A percentile compares a stretch with the other conserved stretches of the same genome.
These are phyloP conservation scores for Cryptophagus acutangulus DNA, from an alignment of 2,888 invertebrate genomes.

Conservation along the genomic window DNA sequence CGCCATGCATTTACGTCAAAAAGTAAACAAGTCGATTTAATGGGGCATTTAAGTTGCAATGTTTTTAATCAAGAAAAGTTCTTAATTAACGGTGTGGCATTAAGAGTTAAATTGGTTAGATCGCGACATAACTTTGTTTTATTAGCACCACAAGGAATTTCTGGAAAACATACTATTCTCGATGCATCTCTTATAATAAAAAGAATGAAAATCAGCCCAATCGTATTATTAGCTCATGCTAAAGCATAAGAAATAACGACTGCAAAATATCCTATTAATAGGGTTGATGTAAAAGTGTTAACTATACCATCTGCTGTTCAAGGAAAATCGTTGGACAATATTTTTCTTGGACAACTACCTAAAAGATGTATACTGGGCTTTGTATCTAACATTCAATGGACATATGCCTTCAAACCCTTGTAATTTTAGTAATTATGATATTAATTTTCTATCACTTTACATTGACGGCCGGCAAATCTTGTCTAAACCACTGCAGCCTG, in stretches of 20 bases:
- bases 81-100: background rate
- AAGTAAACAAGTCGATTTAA: too few relatives aligned
- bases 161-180: background rate
- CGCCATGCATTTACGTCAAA: background rate
- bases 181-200: slow-evolving; percentile 16
- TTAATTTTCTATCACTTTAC: slow-evolving; percentile 23
- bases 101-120: background rate
- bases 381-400: slow-evolving; percentile 19
- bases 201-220: too few relatives aligned
- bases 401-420: background rate
- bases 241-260: too few relatives aligned
- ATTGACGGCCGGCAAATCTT: slow-evolving; percentile 9
- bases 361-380: background rate
- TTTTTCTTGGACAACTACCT: too few relatives aligned
- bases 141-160: background rate
- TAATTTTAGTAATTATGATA: slow-evolving; percentile 3
- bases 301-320: slow-evolving; percentile 25
- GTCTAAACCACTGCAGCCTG: slow-evolving; percentile 11
- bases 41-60: too few relatives aligned
- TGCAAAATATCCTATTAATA: too few relatives aligned
- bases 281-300: too few relatives aligned
- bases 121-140: background rate
- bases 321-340: slow-evolving; percentile 32
- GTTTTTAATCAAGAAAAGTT: too few relatives aligned
- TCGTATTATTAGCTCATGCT: too few relatives aligned